Percentiles rank a stretch among this genome's conserved stretches.
Conservation (phyloP, 2,113 vertebrate species). For the Oostethus manadensis region DNA sequence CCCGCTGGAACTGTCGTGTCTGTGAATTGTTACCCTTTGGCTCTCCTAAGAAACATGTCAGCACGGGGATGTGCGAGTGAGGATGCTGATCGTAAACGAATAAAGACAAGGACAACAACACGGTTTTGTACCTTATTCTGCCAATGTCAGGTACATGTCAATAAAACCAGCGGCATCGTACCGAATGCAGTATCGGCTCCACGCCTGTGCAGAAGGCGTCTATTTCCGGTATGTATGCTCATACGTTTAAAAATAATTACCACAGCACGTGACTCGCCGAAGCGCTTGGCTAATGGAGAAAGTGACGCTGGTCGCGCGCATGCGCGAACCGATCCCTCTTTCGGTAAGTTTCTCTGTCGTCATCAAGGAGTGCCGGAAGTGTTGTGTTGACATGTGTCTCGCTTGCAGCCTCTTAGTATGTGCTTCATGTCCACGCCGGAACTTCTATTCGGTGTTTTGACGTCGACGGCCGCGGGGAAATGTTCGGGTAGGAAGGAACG, state of each 20-base stretch:
- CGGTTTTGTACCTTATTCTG: not conserved
- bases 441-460: not conserved
- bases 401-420: not conserved
- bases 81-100: not conserved
- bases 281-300: too few relatives aligned
- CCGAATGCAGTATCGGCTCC: too few relatives aligned
- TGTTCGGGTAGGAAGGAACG: not conserved
- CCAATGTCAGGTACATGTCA: too few relatives aligned
- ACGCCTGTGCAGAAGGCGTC: too few relatives aligned
- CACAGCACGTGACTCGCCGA: too few relatives aligned
- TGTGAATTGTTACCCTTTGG: not conserved
- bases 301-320: too few relatives aligned
- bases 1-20: not conserved
- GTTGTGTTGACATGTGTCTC: not conserved
- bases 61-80: not conserved
- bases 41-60: not conserved
- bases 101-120: not conserved
- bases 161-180: too few relatives aligned
- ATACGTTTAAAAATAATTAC: too few relatives aligned
- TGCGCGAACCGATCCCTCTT: too few relatives aligned
- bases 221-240: too few relatives aligned
- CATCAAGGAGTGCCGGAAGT: conserved; percentile 6
- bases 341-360: fast-evolving
- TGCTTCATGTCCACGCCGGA: not conserved
- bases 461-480: not conserved